Percentiles rank a stretch among this genome's conserved stretches.
These are phyloP conservation scores for Flabesymbios commensalis DNA, from an alignment of 2,888 invertebrate genomes.

Conservation along the genomic window DNA sequence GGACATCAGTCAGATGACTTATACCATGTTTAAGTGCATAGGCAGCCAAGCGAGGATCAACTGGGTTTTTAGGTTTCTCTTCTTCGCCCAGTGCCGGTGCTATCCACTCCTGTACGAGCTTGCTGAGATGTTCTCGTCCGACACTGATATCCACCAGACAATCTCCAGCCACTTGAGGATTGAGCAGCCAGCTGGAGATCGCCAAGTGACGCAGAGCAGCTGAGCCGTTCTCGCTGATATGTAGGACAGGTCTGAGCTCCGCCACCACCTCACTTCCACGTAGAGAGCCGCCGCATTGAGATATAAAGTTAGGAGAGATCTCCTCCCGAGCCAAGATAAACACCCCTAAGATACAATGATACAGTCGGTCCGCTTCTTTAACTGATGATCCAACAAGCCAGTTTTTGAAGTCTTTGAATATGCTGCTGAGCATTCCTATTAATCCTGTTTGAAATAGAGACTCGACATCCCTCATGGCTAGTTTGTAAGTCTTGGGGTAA, in stretches of 20 bases:
- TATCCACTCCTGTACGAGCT: constrained; percentile 19
- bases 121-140: constrained; percentile 16
- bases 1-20: constrained; percentile 25
- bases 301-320: constrained; percentile 2
- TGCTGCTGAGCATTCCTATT: constrained; percentile 8
- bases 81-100: constrained; percentile 10
- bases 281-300: neutral
- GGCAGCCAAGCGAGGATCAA: constrained; percentile 7
- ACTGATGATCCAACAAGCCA: constrained; percentile 1
- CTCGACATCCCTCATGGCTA: constrained; percentile 32
- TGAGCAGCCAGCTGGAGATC: constrained; percentile 27
- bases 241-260: constrained; percentile 15
- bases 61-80: neutral
- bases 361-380: constrained; percentile 7
- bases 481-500: constrained; percentile 11
- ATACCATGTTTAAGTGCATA: constrained; percentile 32
- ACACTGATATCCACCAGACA: constrained; percentile 4
- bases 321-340: constrained; percentile 15
- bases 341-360: constrained; percentile 15
- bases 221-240: neutral
- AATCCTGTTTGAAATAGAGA: constrained; percentile 26
- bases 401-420: constrained; percentile 19
- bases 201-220: constrained; percentile 17
- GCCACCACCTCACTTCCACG: constrained; percentile 9
- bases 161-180: constrained; percentile 18